Conservation (phyloP, 2,888 invertebrate species). For the Apotomis betuletana region DNA sequence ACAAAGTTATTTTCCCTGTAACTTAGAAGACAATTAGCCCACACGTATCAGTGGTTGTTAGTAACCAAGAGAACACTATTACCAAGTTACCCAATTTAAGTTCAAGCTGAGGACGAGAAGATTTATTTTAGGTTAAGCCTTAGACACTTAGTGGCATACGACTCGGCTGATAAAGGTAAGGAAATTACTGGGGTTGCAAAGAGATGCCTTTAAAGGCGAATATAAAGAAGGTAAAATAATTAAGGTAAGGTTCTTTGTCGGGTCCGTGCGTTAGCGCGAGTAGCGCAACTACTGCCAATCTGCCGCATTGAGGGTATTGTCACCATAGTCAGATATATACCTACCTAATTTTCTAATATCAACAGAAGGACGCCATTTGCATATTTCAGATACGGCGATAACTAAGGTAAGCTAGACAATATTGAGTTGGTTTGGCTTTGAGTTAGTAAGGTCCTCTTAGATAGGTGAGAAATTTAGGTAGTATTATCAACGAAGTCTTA, state of each 20-base stretch:
- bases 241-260: too few relatives aligned
- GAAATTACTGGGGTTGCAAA: too few relatives aligned
- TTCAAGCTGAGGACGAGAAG: constrained; percentile 12
- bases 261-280: too few relatives aligned
- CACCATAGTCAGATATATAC: too few relatives aligned
- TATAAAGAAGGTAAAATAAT: too few relatives aligned
- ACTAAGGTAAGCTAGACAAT: neutral
- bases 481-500: too few relatives aligned
- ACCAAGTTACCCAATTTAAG: constrained; percentile 38
- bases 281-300: too few relatives aligned
- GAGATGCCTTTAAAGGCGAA: too few relatives aligned
- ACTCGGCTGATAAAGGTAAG: too few relatives aligned
- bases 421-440: neutral
- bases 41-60: neutral
- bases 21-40: constrained; percentile 12
- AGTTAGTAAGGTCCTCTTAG: neutral
- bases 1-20: neutral
- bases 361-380: constrained; percentile 5
- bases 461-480: neutral
- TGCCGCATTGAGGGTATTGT: too few relatives aligned
- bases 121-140: constrained; percentile 4
- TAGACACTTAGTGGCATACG: too few relatives aligned
- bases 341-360: neutral
- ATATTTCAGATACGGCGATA: constrained; percentile 4
- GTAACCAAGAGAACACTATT: constrained; percentile 24